Conservation (phyloP, 2,113 vertebrate genomes). For the Oncorhynchus gorbuscha region DNA sequence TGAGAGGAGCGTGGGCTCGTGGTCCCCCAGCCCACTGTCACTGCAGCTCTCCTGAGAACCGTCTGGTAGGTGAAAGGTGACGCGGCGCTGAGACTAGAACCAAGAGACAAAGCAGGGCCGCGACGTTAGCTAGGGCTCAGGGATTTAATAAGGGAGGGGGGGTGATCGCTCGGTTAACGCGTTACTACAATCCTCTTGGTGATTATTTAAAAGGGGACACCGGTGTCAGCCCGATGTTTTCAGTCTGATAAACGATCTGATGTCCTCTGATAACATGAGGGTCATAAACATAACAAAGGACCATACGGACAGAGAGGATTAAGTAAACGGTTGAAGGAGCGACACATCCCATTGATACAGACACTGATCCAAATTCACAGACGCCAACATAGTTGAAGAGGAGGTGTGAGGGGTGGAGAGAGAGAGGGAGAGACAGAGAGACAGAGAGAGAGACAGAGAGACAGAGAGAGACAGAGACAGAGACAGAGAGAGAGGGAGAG, state of each 20-base stretch:
- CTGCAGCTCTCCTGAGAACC: slow-evolving; percentile 99
- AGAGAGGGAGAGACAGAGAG: not conserved
- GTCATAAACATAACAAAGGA: too few species aligned
- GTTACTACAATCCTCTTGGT: not conserved
- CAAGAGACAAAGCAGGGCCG: slow-evolving; percentile 86
- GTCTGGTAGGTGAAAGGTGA: slow-evolving; percentile 99
- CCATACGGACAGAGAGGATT: not conserved
- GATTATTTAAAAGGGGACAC: too few species aligned
- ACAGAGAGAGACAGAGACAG: too few species aligned
- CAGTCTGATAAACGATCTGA: too few species aligned
- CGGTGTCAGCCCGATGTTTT: too few species aligned
- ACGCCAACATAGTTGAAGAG: not conserved
- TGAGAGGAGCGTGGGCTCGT: slow-evolving; percentile 97
- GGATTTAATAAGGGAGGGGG: not conserved
- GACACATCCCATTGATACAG: not conserved
- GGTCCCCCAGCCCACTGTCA: slow-evolving; percentile 98
- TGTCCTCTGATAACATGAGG: too few species aligned
- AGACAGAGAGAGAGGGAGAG: too few species aligned
- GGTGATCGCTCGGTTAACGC: not conserved
- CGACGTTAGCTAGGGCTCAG: slow-evolving; percentile 81
- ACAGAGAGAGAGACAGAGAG: too few species aligned
- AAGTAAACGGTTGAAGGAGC: not conserved
- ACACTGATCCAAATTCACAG: not conserved
- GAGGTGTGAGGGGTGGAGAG: not conserved
- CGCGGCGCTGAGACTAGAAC: slow-evolving; percentile 98